Evolutionary conservation across 2,113 vertebrate species (phyloP).

Genomic region (Spea bombifrons): DNA sequence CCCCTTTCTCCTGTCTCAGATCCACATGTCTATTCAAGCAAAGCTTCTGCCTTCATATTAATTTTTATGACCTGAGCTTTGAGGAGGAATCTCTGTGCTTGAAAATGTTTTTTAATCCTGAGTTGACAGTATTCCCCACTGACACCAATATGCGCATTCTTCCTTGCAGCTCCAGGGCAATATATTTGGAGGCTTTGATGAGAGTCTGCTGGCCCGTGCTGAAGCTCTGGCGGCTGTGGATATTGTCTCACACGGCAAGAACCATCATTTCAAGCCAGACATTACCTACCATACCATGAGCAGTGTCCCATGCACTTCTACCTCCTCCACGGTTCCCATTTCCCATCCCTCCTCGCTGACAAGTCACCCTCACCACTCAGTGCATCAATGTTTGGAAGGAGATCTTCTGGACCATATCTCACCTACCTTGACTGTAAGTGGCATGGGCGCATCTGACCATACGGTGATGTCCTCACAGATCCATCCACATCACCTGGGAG

Average conservation of each 20-base stretch:
- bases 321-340: constrained; percentile 76
- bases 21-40: constrained; percentile 80
- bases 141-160: constrained; percentile 81
- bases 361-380: constrained; percentile 69
- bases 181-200: constrained; percentile 98
- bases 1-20: constrained; percentile 61
- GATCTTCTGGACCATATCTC: constrained; percentile 90
- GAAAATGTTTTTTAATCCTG: constrained; percentile 87
- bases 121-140: constrained; percentile 86
- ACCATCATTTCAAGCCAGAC: constrained; percentile 90
- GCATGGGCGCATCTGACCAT: constrained; percentile 76
- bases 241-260: constrained; percentile 87
- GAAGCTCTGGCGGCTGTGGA: constrained; percentile 95
- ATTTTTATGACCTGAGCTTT: constrained; percentile 97
- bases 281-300: constrained; percentile 92
- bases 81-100: constrained; percentile 81
- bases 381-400: constrained; percentile 79
- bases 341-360: constrained; percentile 75
- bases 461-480: constrained; percentile 71
- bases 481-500: constrained; percentile 70
- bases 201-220: constrained; percentile 93
- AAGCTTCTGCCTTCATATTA: constrained; percentile 84
- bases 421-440: constrained; percentile 75
- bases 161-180: constrained; percentile 94
- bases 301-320: constrained; percentile 82